Base-by-base conservation (phyloP, 1,140 invertebrate species). In the Andricus grossulariae region DNA sequence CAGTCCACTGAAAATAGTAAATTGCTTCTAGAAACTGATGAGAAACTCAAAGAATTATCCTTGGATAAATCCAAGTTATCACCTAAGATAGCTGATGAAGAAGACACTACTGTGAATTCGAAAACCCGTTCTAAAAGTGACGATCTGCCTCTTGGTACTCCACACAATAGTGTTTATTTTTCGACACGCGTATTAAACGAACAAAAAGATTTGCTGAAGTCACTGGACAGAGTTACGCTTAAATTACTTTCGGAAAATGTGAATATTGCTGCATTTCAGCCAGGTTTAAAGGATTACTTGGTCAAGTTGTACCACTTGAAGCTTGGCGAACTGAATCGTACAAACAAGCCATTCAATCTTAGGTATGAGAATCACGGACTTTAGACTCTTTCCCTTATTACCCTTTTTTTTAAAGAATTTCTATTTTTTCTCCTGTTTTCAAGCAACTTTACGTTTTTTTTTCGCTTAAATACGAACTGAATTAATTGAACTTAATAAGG, bases 161-260 rank as follows among this genome's bases (percentile, higher is more conserved):
- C 93, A 25, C 93, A 94, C 80, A 94, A 94, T 87, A 92, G 93
- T 82, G 91, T 94, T 10, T 94, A 93, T 87, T 94, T 94, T 91
- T 91, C 93, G 52, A 88, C 89, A n/a, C 87, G 84, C 72, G 90
- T 93, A 75, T 86, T 95, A 32, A 85, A 90, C 71, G 80, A 88
- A 50, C 90, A 92, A 57, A 85, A 86, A 45, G 80, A 88, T 18
- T 83, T 94, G n/a, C 81, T 94, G 39, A 82, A 83, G 25, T 86
- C 88, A 77, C 88, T 94, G 49, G 94, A 95, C 83, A 90, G 91
- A 81, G 81, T 89, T 2, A 93, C 93, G 1, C 82, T 94, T 5
- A 90, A 91, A 74, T 85, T 93, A 15, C 85, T 95, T 39, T 88
- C 84, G 16, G 92, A 94, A 77, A 94, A 94, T 87, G 84, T 86